Evolutionary conservation across 2,113 vertebrate genomes (phyloP).

Genomic region (Cisticola juncidis): DNA sequence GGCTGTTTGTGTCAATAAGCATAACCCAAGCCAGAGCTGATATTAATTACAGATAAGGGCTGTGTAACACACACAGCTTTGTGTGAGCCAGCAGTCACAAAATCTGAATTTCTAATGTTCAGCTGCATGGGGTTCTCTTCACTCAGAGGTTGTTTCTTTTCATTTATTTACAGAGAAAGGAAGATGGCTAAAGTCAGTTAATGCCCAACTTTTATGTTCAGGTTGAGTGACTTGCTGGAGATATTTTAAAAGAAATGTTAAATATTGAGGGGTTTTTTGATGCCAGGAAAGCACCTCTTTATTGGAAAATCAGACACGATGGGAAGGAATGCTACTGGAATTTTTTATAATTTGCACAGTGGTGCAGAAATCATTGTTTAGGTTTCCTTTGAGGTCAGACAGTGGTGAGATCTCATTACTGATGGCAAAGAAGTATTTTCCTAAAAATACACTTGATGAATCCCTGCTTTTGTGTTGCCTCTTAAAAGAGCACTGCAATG

Average conservation of each 20-base stretch:
- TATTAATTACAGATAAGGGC: not conserved
- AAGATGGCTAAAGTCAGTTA: not conserved
- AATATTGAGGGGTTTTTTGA: not conserved
- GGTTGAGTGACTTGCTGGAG: not conserved
- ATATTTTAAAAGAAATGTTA: not conserved
- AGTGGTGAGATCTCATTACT: not conserved
- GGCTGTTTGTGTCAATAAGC: not conserved
- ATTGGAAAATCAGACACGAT: not conserved
- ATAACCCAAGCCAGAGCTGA: not conserved
- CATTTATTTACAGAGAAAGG: not conserved
- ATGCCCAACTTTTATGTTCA: not conserved
- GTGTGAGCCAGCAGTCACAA: not conserved
- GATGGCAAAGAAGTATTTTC: not conserved
- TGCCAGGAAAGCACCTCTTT: not conserved
- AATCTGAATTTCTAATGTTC: not conserved
- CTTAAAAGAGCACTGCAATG: not conserved
- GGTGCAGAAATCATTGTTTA: not conserved
- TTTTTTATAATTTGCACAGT: not conserved
- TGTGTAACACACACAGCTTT: not conserved
- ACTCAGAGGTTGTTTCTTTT: not conserved
- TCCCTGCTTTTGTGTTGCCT: conserved; percentile 12
- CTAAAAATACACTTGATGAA: not conserved
- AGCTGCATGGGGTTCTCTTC: not conserved
- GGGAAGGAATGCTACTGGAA: conserved; percentile 9
- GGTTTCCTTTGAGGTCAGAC: conserved; percentile 7